Conservation (phyloP, 1,140 invertebrate species). For the Diorhabda carinulata region DNA sequence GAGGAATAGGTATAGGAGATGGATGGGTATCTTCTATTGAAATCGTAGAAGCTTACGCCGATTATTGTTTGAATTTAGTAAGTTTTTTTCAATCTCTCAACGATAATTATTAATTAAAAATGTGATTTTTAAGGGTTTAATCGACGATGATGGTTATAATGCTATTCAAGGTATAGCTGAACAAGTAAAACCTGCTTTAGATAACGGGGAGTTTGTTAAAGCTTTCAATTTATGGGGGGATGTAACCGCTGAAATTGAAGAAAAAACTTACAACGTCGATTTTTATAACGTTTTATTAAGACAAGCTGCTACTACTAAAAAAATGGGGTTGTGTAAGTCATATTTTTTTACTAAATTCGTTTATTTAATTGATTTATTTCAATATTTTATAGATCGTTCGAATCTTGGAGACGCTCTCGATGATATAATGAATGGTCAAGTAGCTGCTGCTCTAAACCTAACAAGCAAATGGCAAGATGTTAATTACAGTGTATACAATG, state of each 20-base stretch:
- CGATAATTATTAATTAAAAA: too few relatives aligned
- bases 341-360: too few relatives aligned
- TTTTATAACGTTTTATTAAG: slow-evolving; percentile 72
- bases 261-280: slow-evolving; percentile 62
- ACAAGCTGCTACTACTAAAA: too few relatives aligned
- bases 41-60: background rate
- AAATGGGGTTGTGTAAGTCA: too few relatives aligned
- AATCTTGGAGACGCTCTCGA: background rate
- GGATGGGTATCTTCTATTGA: background rate
- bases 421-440: slow-evolving; percentile 45
- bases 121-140: slow-evolving; percentile 51
- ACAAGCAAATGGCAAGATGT: slow-evolving; percentile 63
- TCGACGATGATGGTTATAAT: slow-evolving; percentile 58
- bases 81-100: background rate
- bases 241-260: slow-evolving; percentile 59
- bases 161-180: slow-evolving; percentile 52
- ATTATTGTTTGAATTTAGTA: background rate
- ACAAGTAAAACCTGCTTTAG: slow-evolving; percentile 52
- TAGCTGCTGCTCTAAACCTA: slow-evolving; percentile 58
- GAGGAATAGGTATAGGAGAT: background rate
- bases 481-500: slow-evolving; percentile 58
- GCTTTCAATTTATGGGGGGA: slow-evolving; percentile 63
- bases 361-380: too few relatives aligned
- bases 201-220: slow-evolving; percentile 52
- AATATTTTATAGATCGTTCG: too few relatives aligned